Base-by-base conservation (phyloP, 2,888 invertebrate genomes). In the Ectemnius continuus region DNA sequence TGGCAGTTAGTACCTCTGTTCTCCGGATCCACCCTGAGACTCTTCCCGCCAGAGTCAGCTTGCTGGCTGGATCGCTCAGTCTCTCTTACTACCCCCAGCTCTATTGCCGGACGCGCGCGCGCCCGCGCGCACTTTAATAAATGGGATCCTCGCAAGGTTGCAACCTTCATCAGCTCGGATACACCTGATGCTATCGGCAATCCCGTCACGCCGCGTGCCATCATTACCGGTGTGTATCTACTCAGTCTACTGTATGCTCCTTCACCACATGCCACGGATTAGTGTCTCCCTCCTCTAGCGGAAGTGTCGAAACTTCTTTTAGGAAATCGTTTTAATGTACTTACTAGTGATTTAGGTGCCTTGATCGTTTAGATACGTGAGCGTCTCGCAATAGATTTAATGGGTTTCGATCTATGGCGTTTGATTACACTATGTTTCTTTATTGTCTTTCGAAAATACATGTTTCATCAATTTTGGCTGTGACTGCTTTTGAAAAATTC, bases 131-230 rank as follows among this genome's bases (percentile, higher is more conserved):
- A 78, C 70, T 86, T 88, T 86, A 88, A 88, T 88, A 88, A 88
- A 88, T 86, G 88, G 85, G 84, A 84, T 84, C 84, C 80, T 72
- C 82, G 75, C 81, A 85, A 86, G 88, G 87, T 88, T 87, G 84
- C 86, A 88, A 87, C 88, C 88, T 88, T 88, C 88, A 88, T 88
- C 88, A 88, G 80, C 80, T 84, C 76, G 84, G 85, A 87, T 87
- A 85, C 85, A 85, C 79, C 83, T 82, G 88, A 88, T 88, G 87
- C 82, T 83, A 88, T 87, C 85, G 82, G 80, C 86, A 87, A 88
- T 88, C 86, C 86, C 86, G 87, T 85, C 87, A 86, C 84, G 84
- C 82, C 83, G 82, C 78, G 73, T 81, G 76, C 73, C 82, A 67
- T 83, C 84, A 86, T 86, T 86, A 85, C 82, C 79, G 68, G 79